phyloP scores from a whole-genome alignment of 30 jellyfish, hydroid and myxozoan genomes.

The Haliclystus octoradiatus region DNA sequence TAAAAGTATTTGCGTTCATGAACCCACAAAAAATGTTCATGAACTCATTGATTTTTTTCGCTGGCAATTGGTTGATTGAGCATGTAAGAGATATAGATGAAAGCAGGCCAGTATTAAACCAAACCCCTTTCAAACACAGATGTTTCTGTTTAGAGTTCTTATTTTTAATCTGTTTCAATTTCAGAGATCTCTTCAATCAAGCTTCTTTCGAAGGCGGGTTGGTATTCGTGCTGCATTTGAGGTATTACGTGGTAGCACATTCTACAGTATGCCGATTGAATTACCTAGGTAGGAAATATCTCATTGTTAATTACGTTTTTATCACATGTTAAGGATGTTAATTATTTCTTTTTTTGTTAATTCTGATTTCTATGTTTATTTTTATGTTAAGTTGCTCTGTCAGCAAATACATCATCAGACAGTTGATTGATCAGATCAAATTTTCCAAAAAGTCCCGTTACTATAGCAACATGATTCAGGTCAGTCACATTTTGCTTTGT shows the following conservation, averaged over 20 bases:
- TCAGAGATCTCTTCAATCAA: conserved; percentile 82
- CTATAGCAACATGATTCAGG: conserved; percentile 55
- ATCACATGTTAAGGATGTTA: no score
- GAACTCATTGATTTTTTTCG: no score
- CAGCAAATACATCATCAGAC: conserved; percentile 24
- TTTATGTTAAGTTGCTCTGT: conserved; percentile 28
- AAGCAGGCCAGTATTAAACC: no score
- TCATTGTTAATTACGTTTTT: not conserved
- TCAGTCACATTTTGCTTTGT: conserved; percentile 1
- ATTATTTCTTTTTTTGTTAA: not conserved
- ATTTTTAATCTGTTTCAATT: no score
- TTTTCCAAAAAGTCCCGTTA: conserved; percentile 74
- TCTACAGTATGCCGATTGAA: conserved; percentile 45
- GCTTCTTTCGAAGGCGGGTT: conserved; percentile 71
- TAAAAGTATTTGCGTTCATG: no score
- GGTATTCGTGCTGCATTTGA: conserved; percentile 98
- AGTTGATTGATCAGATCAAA: conserved; percentile 23
- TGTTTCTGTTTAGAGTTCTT: no score
- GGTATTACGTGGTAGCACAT: conserved; percentile 42
- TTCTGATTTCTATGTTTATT: not conserved
- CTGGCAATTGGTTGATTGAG: no score
- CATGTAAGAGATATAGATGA: no score
- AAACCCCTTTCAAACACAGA: no score
- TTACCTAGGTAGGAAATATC: conserved; percentile 55
- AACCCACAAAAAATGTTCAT: no score